Evolutionary conservation across 2,113 vertebrate species (phyloP), one percentile per base, ranked within the genome.

Genomic region (Apteryx mantelli): DNA sequence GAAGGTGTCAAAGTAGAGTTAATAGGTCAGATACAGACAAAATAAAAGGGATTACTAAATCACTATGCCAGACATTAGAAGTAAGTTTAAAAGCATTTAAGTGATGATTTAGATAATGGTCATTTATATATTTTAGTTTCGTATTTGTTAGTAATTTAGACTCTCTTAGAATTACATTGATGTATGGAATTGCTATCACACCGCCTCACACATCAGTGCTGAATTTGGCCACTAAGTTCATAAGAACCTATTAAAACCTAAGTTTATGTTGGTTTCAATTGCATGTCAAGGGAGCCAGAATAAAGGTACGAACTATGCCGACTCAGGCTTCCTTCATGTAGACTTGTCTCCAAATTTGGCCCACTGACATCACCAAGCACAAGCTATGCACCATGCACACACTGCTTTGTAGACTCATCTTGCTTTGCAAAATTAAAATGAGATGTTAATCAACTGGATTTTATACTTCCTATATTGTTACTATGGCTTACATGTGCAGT

Each of bases 191-290:
- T 2, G 2, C 22, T 55, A 63, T 64, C 36, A 50, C 0, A 1
- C 7, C 32, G 77, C 46, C 28, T 52, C 0, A 0, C 8, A 9
- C 42, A 15, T 68, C 63, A 30, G 52, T 6, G 52, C n/a, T 69
- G 74, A 81, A 55, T 60, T 60, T 74, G 82, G 25, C 28, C 0
- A 3, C 63, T 13, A 44, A 76, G 2, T 73, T 85, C 30, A 11
- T 20, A 21, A 1, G 6, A 68, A 34, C 12, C 18, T 30, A 44
- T 20, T 32, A 58, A 76, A 91, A 74, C 24, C 17, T 48, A 61
- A 60, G 16, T 5, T 69, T 48, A 28, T 15, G 16, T 2, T 76
- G 61, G 20, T 77, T 80, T 66, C 16, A 77, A 4, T 25, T 86
- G 63, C 14, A 34, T 13, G 25, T 20, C 44, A 73, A 15, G 17